Percentiles rank a stretch among this genome's conserved stretches.
Evolutionary conservation across 2,113 vertebrate species (phyloP).

Genomic region (Aspiorhynchus laticeps): DNA sequence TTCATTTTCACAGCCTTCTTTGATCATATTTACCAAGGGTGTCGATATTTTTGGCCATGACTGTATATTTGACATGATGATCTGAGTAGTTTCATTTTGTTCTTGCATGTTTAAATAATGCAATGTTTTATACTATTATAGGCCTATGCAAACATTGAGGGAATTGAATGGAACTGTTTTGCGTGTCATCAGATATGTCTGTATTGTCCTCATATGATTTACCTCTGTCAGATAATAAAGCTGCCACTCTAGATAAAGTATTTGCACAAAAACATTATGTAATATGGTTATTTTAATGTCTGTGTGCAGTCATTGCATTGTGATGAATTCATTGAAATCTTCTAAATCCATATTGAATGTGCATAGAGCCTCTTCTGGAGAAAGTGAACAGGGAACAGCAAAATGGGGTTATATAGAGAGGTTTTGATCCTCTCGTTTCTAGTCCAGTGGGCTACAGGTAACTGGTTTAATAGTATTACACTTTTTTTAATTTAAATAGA

Average conservation of each 20-base stretch:
- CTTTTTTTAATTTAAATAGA: not conserved
- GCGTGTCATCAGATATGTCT: not conserved
- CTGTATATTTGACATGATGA: not conserved
- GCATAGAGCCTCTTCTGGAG: not conserved
- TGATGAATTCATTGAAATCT: not conserved
- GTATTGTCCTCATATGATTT: not conserved
- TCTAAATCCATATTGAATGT: not conserved
- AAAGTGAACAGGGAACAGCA: not conserved
- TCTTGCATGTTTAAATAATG: not conserved
- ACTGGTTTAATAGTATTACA: not conserved
- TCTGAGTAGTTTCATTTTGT: not conserved
- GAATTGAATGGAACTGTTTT: not conserved
- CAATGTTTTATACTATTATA: not conserved
- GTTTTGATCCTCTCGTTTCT: constrained; percentile 29
- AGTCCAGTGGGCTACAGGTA: constrained; percentile 37
- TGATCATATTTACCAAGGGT: no score
- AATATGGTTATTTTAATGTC: not conserved
- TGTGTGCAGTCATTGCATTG: not conserved
- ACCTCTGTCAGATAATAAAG: not conserved
- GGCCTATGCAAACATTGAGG: not conserved
- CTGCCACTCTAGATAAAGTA: not conserved
- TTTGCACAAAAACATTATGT: not conserved
- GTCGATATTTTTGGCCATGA: no score
- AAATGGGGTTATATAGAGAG: constrained; percentile 31
- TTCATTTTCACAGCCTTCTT: no score